Conservation (phyloP, 2,888 invertebrate species). For the Sarcophaga variegata region DNA sequence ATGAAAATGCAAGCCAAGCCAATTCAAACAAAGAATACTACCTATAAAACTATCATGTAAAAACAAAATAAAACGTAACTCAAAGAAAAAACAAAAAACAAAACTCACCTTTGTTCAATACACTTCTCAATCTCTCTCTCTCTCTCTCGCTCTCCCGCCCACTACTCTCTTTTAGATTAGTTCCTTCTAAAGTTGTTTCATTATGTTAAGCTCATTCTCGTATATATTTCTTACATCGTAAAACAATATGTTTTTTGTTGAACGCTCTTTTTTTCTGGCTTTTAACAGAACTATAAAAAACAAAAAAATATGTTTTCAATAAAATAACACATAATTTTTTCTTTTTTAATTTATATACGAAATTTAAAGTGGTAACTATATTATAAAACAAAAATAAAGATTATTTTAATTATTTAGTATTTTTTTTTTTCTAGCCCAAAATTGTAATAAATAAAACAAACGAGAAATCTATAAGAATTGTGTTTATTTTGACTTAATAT, state of each 20-base stretch:
- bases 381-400: slow-evolving; percentile 38
- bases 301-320: slow-evolving; percentile 32
- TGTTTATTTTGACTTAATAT: slow-evolving; percentile 56
- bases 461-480: slow-evolving; percentile 61
- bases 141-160: no score
- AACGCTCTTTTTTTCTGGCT: slow-evolving; percentile 34
- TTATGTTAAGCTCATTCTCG: slow-evolving; percentile 43
- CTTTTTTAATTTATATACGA: slow-evolving; percentile 50
- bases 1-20: background rate
- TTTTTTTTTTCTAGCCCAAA: slow-evolving; percentile 56
- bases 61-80: slow-evolving; percentile 11
- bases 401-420: slow-evolving; percentile 53
- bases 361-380: slow-evolving; percentile 53
- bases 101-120: slow-evolving; percentile 31
- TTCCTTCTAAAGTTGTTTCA: slow-evolving; percentile 50
- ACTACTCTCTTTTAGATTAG: slow-evolving; percentile 28
- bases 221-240: slow-evolving; percentile 13
- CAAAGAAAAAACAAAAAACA: background rate
- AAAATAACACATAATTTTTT: slow-evolving; percentile 25
- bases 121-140: background rate
- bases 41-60: slow-evolving; percentile 35
- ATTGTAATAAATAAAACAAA: slow-evolving; percentile 59
- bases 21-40: slow-evolving; percentile 24
- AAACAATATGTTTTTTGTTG: slow-evolving; percentile 30
- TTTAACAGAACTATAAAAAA: slow-evolving; percentile 44